These are phyloP conservation scores for Drosophila phalerata DNA, from an alignment of 2,888 invertebrate species.

Conservation along the genomic window DNA sequence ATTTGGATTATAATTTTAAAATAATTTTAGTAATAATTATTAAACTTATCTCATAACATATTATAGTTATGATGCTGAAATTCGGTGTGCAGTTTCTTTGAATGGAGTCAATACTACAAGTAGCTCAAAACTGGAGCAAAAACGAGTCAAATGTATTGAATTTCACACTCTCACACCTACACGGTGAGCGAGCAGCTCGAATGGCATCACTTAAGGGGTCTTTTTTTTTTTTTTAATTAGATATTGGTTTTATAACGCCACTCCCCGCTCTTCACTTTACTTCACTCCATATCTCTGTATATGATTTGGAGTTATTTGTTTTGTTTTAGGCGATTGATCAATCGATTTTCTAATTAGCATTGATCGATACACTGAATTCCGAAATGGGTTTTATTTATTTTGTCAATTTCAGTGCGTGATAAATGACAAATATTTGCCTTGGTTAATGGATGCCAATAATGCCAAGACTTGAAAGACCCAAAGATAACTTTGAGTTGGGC, in stretches of 20 bases:
- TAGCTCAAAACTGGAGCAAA: constrained; percentile 31
- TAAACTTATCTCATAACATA: background rate
- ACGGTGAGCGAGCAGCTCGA: constrained; percentile 4
- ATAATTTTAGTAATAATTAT: background rate
- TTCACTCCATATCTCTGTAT: background rate
- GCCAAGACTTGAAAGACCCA: background rate
- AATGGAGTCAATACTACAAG: background rate
- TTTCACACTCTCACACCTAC: constrained; percentile 33
- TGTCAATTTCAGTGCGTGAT: constrained; percentile 2
- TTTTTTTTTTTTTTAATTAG: background rate
- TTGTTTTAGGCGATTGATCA: constrained; percentile 54
- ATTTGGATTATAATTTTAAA: too few relatives aligned
- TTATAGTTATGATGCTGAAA: background rate
- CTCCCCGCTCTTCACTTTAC: background rate
- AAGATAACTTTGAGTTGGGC: constrained; percentile 2
- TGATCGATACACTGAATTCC: constrained; percentile 58
- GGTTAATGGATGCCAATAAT: constrained; percentile 6
- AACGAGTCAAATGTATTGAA: constrained; percentile 29
- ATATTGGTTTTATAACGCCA: constrained; percentile 25
- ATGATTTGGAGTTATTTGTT: constrained; percentile 19
- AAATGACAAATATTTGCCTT: constrained; percentile 14
- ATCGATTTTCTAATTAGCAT: constrained; percentile 69
- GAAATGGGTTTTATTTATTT: constrained; percentile 14
- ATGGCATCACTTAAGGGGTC: constrained; percentile 20
- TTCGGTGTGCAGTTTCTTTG: background rate